Conservation (phyloP, 2,888 invertebrate species). For the Oxycera nigricornis region DNA sequence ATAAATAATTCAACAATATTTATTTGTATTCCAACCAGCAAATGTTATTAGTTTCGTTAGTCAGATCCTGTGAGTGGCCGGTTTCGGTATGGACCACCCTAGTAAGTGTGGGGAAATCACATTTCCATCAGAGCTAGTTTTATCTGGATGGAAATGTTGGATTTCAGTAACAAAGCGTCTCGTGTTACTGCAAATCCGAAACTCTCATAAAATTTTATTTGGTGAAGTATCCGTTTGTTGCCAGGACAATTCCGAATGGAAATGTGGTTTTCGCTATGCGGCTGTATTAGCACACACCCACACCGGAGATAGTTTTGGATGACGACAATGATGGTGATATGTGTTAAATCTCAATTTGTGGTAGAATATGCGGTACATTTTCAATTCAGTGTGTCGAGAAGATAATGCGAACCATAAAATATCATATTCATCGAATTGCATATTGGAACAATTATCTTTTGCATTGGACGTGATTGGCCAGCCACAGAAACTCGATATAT, state of each 20-base stretch:
- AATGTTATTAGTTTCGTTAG: background rate
- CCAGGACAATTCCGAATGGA: background rate
- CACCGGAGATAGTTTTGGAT: no score
- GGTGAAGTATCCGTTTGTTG: background rate
- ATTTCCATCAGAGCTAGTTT: background rate
- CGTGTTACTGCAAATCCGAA: background rate
- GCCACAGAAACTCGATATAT: no score
- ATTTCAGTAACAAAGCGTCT: background rate
- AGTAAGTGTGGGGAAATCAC: background rate
- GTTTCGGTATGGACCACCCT: background rate
- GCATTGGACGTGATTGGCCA: no score
- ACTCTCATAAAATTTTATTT: slow-evolving; percentile 2
- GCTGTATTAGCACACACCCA: no score
- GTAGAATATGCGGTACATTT: no score
- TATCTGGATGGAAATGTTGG: background rate
- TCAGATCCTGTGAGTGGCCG: background rate
- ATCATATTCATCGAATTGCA: no score
- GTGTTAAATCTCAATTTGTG: no score
- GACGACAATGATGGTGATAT: no score
- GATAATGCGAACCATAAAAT: no score
- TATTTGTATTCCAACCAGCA: background rate
- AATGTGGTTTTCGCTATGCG: background rate
- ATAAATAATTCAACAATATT: slow-evolving; percentile 35
- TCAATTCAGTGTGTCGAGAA: no score
- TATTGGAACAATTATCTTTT: no score